Percentiles rank a stretch among this genome's conserved stretches.
Conservation (phyloP, 2,113 vertebrate species). For the Chloroceryle aenea region DNA sequence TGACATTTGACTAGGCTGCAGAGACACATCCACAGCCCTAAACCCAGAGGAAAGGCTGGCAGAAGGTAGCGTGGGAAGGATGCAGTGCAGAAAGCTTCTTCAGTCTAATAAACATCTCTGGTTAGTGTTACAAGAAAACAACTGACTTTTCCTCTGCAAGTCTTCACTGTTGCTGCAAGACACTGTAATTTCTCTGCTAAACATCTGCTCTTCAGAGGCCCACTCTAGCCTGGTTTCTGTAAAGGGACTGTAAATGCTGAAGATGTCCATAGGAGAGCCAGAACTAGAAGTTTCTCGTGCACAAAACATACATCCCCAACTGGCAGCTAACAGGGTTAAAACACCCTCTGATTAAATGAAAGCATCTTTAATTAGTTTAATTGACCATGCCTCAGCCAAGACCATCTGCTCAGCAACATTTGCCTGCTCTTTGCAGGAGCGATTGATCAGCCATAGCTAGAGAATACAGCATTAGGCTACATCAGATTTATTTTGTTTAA, state of each 20-base stretch:
- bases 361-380: slow-evolving; percentile 71
- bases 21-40: neutral
- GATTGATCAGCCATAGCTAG: slow-evolving; percentile 68
- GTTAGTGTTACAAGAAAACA: neutral
- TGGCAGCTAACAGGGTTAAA: slow-evolving; percentile 68
- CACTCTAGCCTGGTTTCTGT: neutral
- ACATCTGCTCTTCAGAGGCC: neutral
- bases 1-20: neutral
- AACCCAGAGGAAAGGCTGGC: neutral
- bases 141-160: neutral
- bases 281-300: slow-evolving; percentile 26
- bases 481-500: slow-evolving; percentile 74
- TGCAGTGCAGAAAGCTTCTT: neutral
- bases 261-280: neutral
- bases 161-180: neutral
- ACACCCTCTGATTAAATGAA: slow-evolving; percentile 71
- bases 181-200: neutral
- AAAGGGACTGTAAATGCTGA: neutral
- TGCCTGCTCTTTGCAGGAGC: slow-evolving; percentile 52
- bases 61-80: neutral
- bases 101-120: neutral
- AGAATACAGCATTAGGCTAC: slow-evolving; percentile 62
- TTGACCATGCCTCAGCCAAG: slow-evolving; percentile 68
- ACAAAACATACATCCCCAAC: slow-evolving; percentile 7
- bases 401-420: slow-evolving; percentile 68